Percentiles rank a stretch among this genome's conserved stretches.
Conservation (phyloP, 2,797 vertebrate species). For the Arctocebus calabarensis region DNA sequence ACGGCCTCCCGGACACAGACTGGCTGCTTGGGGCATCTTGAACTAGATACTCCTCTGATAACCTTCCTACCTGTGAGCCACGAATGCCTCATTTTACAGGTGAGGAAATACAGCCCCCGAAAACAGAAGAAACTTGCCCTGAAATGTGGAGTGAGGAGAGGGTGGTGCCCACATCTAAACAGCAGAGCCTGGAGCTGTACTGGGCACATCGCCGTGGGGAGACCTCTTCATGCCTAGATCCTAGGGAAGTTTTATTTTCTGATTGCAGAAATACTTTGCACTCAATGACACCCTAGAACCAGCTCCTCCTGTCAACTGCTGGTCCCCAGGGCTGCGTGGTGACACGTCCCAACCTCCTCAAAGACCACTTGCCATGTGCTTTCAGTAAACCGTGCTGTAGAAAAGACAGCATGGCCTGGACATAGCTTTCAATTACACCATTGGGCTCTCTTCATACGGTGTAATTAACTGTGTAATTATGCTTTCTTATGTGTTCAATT, state of each 20-base stretch:
- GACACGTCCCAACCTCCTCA: background rate
- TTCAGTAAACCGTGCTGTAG: background rate
- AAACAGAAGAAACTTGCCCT: fast-evolving
- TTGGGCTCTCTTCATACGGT: background rate
- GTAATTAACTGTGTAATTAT: background rate
- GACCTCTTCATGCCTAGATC: background rate
- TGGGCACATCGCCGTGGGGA: background rate
- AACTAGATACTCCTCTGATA: background rate
- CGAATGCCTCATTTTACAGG: background rate
- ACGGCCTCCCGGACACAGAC: fast-evolving
- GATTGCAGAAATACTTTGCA: background rate
- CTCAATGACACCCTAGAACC: background rate
- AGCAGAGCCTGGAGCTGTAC: fast-evolving
- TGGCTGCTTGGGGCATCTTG: background rate
- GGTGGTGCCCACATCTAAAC: fast-evolving
- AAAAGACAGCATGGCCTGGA: background rate
- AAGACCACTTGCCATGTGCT: background rate
- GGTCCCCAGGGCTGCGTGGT: background rate
- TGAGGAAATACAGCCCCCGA: background rate
- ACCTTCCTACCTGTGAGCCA: background rate
- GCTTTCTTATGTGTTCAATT: background rate
- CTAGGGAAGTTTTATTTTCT: background rate
- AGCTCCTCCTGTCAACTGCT: background rate
- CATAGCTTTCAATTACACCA: too few relatives aligned
- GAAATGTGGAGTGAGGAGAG: fast-evolving